Evolutionary conservation across 2,797 vertebrate genomes (phyloP), one percentile per base, ranked within the genome.

Genomic region (Characodon lateralis): DNA sequence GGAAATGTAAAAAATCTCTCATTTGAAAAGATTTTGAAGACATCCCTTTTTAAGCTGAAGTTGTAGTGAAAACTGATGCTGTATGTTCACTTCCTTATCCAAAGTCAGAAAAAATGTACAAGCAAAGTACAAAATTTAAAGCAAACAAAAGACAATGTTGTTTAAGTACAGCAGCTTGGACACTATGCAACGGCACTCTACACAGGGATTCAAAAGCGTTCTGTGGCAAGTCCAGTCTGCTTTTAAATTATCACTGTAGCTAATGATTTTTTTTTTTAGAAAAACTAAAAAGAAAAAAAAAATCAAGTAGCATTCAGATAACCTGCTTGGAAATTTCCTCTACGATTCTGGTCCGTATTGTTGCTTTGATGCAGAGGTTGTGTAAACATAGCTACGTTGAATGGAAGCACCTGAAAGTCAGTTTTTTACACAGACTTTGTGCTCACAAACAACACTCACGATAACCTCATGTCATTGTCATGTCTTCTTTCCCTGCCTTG

Each of bases 1-100:
- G 59, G 51, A 78, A 77, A 41, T 41, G 20, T 7, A 22, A 73
- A 79, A 70, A 78, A 65, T 77, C 59, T 76, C 16, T 71, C 20
- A 31, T 0, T 6, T 22, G 61, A 74, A 78, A 0, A 13, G 39
- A 69, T 26, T 8, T 41, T 69, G 39, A 69, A n/a, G 24, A 22
- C 66, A 12, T 69, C 41, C 41, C 13, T 2, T 46, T 69, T 69
- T 69, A n/a, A 69, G 24, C 24, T 8, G 14, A 69, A 69, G 41
- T 26, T 46, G 41, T n/a, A 43, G 65, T 3, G 8, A 65, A 22
- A 22, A 24, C 63, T 41, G 35, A 39, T 12, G 28, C 28, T 59
- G 18, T 56, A 41, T 39, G 35, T 12, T 4, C 3, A 41, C 6
- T 66, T 24, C 22, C 4, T 7, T 65, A 18, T 61, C 13, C 26